Percentiles rank a stretch among this genome's conserved stretches.
Evolutionary conservation across 2,113 vertebrate species (phyloP).

Genomic region (Sylvilagus bachmani): DNA sequence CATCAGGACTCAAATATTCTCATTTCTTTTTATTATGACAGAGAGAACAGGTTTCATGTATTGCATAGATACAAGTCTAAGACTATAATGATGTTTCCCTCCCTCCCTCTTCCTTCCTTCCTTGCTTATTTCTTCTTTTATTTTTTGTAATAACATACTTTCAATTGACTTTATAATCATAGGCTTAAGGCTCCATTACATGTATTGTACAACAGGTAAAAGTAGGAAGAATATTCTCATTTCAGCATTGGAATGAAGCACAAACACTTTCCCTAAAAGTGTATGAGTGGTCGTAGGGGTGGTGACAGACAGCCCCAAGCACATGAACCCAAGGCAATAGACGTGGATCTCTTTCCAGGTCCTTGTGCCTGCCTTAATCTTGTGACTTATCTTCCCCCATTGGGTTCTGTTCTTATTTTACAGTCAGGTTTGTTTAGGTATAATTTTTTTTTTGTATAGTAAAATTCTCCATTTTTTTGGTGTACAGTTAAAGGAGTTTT

Average conservation of each 20-base stretch:
- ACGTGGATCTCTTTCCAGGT: not conserved
- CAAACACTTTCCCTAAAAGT: not conserved
- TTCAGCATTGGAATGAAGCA: too few relatives aligned
- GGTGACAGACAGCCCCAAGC: not conserved
- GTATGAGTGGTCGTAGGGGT: not conserved
- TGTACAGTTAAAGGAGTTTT: not conserved
- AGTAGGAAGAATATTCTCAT: too few relatives aligned
- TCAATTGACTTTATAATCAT: too few relatives aligned
- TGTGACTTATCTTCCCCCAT: not conserved
- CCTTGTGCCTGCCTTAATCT: not conserved
- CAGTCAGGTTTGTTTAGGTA: not conserved
- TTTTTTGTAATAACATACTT: too few relatives aligned
- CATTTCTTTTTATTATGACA: not conserved
- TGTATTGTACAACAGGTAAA: too few relatives aligned
- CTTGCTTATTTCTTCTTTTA: too few relatives aligned
- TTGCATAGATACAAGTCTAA: too few relatives aligned
- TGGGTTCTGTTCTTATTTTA: not conserved
- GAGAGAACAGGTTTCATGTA: too few relatives aligned
- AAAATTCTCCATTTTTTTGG: not conserved
- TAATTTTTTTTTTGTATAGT: constrained; percentile 18
- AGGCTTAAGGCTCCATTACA: too few relatives aligned
- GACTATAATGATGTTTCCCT: too few relatives aligned
- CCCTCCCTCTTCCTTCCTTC: too few relatives aligned
- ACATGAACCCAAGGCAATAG: not conserved
- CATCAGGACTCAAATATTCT: not conserved